Conservation (phyloP, 2,888 invertebrate species). For the Cryptophagus acutangulus region DNA sequence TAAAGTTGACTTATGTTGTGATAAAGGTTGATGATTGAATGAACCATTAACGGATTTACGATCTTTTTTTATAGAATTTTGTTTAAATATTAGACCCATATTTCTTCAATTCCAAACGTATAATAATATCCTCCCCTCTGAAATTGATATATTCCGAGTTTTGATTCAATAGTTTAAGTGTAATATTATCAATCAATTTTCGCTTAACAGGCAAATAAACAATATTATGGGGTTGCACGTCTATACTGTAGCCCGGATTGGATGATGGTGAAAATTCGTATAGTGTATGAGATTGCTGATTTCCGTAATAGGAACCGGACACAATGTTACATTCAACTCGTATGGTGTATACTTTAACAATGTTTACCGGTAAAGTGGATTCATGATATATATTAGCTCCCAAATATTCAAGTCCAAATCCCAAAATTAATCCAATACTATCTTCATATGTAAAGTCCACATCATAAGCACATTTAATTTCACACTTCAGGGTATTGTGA, state of each 20-base stretch:
- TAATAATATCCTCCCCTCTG: background rate
- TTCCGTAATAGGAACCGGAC: background rate
- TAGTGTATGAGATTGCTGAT: background rate
- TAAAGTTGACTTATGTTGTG: background rate
- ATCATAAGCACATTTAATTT: background rate
- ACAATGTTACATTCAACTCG: conserved; percentile 1
- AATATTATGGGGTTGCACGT: conserved; percentile 14
- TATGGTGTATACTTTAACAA: conserved; percentile 1
- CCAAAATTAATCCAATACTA: conserved; percentile 2
- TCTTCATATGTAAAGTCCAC: background rate
- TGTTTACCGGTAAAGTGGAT: conserved; percentile 1
- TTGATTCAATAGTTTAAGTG: background rate
- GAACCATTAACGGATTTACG: background rate
- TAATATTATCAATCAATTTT: background rate
- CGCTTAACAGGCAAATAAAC: conserved; percentile 8
- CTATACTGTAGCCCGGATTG: conserved; percentile 1
- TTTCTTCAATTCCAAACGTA: conserved; percentile 2
- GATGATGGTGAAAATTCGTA: conserved; percentile 1
- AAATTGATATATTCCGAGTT: conserved; percentile 15
- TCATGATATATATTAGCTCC: conserved; percentile 1
- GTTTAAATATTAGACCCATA: background rate
- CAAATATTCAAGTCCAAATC: background rate
- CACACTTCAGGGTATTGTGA: background rate
- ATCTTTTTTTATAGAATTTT: background rate
- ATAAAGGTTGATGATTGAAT: background rate